Evolutionary conservation across 2,888 invertebrate species (phyloP), one percentile per base, ranked within the genome.

Genomic region (Hemaris fuciformis): DNA sequence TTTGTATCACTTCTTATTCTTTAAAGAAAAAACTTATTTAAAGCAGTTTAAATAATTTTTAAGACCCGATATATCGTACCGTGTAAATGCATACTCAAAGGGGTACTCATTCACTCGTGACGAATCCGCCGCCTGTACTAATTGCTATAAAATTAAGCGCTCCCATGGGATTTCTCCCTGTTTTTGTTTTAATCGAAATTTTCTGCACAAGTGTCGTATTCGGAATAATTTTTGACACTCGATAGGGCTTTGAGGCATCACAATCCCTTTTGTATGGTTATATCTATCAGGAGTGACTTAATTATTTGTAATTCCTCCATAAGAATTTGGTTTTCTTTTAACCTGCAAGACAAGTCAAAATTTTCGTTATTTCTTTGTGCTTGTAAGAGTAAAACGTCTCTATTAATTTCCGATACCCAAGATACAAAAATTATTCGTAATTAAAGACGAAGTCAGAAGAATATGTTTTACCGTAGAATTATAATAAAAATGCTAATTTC

Each of bases 121-220:
- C 91, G 88, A 89, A 90, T 90, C 82, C 82, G 74, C 75, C 79
- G 86, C 85, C 84, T 87, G 89, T 87, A 90, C 91, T 92, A 92
- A 92, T 92, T 91, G 91, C 91, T 88, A 88, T 87, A 86, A 90
- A 91, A 91, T 91, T 81, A 90, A 91, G 81, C 82, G 78, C 83
- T 77, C 91, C 83, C 85, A 63, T 64, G 92, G 85, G 91, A 86
- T 72, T 75, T 53, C 71, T 71, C 80, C 83, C 84, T 79, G 85
- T 87, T 88, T 89, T 89, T 86, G 86, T 91, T 89, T 87, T 82
- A 88, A 61, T 84, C 84, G 82, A 86, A 88, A 88, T 85, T 82
- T 84, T 83, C 83, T 76, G 74, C 73, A 72, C 70, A 77, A 76
- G 71, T 75, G 72, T 68, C 63, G 69, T 68, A 67, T 68, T 66